phyloP scores from a whole-genome alignment of 2,888 invertebrate genomes.

The Megalurothrips usitatus region DNA sequence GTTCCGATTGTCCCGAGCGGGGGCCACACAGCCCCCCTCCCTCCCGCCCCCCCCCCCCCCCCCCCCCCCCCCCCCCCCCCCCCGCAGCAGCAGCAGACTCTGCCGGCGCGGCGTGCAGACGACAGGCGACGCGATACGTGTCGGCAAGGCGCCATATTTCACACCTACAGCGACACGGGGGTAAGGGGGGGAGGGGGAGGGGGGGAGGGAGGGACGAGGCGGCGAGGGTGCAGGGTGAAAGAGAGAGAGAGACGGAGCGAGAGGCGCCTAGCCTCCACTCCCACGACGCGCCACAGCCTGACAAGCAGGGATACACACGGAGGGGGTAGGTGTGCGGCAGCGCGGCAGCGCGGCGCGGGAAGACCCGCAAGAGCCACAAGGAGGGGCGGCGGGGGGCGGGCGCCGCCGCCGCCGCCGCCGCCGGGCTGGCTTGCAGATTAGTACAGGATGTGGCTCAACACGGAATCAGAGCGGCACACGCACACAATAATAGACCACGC shows the following conservation, averaged over 20 bases:
- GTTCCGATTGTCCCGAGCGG: too few species aligned
- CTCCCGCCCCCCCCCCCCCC: not conserved
- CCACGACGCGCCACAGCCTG: not conserved
- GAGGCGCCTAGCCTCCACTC: not conserved
- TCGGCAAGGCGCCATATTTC: conserved; percentile 21
- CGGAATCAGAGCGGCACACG: not conserved
- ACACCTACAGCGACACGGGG: conserved; percentile 4
- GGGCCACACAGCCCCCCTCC: not conserved
- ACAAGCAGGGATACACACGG: too few species aligned
- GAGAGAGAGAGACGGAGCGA: too few species aligned
- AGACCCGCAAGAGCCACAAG: not conserved
- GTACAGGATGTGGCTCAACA: conserved; percentile 6
- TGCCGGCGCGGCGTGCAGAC: not conserved
- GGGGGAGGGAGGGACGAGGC: not conserved
- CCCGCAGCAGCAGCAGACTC: not conserved
- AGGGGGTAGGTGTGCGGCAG: too few species aligned
- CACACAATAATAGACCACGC: not conserved
- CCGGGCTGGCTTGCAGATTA: not conserved
- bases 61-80: not conserved
- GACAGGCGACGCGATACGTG: conserved; percentile 11
- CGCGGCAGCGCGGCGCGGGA: not conserved
- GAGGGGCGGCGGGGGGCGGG: not conserved
- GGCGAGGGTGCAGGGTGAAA: not conserved
- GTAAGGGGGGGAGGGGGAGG: not conserved
- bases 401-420: not conserved